Base-by-base conservation (phyloP, 35 echinoderm and acorn worm species). In the Lytechinus pictus region DNA sequence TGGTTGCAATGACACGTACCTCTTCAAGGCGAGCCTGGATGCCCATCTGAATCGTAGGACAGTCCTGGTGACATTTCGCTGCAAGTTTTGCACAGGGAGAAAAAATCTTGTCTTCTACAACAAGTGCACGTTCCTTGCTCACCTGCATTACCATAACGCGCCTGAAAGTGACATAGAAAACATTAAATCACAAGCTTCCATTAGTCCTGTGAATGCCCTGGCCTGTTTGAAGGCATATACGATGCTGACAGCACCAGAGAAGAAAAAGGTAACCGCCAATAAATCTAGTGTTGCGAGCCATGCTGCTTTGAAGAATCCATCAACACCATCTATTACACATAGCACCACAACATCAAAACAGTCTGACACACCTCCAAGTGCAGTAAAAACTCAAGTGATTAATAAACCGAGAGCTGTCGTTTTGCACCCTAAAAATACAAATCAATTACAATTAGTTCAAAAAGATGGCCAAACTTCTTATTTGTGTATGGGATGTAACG, bases 71-170 rank as follows among this genome's bases (percentile, higher is more conserved):
- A 28, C 54, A 10, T 54, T 57, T 27, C 92, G 27, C 27, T 93
- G 92, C 54, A 57, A 28, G 54, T 93, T 53, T 53, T 93, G 92
- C 55, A 93, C 52, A 10, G 92, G 52, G 54, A 93, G 54, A 93
- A 13, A 57, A 27, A 93, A 57, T 27, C 54, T 54, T n/a, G 52
- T 93, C 54, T 93, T 93, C 92, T 57, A 55, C 21, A 93, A 93
- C 53, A 93, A 93, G 92, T 93, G 92, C 92, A 93, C 53, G 55
- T 93, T 93, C n/a, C 92, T 93, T 33, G 92, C 92, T 28, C 92
- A 93, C 54, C 28, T 93, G 9, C 53, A 93, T 27, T 57, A 93
- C 4, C 52, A 54, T 28, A 27, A 57, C 11, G 53, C 27, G 55
- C 55, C 52, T 10, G 55, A 93, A 57, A 16, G 13, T 16, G 92